phyloP scores from a whole-genome alignment of 92 coral and sea anemone genomes.

The Porites cylindrica region DNA sequence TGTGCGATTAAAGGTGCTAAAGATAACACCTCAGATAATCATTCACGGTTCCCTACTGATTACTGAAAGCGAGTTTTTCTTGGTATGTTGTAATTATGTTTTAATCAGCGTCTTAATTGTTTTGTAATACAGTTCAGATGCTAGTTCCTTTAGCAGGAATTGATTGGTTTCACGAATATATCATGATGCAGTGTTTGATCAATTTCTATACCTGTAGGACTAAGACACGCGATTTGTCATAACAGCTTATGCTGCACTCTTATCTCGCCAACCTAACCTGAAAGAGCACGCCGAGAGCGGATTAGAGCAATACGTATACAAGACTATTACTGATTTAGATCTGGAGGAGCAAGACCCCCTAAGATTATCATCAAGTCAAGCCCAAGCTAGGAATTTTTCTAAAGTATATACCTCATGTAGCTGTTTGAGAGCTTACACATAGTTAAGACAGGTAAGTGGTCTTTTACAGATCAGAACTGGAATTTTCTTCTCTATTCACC shows the following conservation, averaged over 20 bases:
- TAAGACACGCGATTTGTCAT: neutral
- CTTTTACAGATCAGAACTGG: neutral
- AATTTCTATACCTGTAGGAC: neutral
- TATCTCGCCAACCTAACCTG: too few species aligned
- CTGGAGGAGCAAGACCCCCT: too few species aligned
- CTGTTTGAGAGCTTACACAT: neutral
- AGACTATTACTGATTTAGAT: too few species aligned
- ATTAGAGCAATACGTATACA: too few species aligned
- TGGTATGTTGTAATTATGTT: slow-evolving; percentile 10
- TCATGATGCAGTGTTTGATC: neutral
- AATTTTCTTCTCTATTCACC: too few species aligned
- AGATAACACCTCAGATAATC: neutral
- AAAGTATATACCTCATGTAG: neutral
- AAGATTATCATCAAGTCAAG: neutral
- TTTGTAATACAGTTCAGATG: neutral
- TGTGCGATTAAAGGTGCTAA: neutral
- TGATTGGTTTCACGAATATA: neutral
- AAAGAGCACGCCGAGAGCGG: too few species aligned
- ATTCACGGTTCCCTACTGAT: neutral
- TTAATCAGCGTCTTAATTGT: slow-evolving; percentile 3
- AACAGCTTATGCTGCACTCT: neutral
- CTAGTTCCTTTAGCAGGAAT: neutral
- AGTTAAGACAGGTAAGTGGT: neutral
- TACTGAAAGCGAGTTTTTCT: slow-evolving; percentile 3
- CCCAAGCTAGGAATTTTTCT: neutral